Evolutionary conservation across 2,888 invertebrate species (phyloP).

Genomic region (Ectemnius lituratus): DNA sequence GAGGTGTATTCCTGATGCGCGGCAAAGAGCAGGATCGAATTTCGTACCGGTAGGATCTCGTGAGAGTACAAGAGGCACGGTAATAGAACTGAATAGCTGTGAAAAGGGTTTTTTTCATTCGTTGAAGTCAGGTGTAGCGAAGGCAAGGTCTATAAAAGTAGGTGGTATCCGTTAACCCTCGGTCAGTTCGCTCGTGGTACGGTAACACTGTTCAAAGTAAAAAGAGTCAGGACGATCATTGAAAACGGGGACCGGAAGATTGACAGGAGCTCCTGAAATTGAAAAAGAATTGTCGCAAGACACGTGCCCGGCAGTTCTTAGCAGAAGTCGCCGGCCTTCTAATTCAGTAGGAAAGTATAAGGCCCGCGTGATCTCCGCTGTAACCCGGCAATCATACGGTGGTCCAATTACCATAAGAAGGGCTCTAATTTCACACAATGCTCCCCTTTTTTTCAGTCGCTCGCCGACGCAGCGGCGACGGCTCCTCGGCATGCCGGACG

Average conservation of each 20-base stretch:
- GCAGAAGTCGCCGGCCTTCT: constrained; percentile 56
- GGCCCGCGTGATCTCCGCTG: constrained; percentile 49
- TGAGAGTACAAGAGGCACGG: too few species aligned
- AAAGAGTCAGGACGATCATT: background rate
- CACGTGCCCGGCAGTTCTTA: constrained; percentile 49
- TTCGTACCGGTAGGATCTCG: background rate
- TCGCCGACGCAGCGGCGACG: constrained; percentile 32
- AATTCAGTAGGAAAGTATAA: constrained; percentile 64
- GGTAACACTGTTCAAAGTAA: too few species aligned
- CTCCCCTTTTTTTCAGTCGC: constrained; percentile 51
- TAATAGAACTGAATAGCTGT: too few species aligned
- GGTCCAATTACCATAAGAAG: constrained; percentile 76
- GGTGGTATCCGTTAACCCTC: too few species aligned
- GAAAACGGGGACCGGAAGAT: background rate
- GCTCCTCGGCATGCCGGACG: constrained; percentile 43
- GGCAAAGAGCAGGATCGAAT: background rate
- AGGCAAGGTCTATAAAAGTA: too few species aligned
- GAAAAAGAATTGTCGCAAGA: constrained; percentile 30
- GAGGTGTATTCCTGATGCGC: background rate
- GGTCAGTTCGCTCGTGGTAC: too few species aligned
- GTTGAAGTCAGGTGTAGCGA: too few species aligned
- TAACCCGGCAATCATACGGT: constrained; percentile 73
- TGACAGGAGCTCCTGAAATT: background rate
- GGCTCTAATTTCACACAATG: constrained; percentile 75
- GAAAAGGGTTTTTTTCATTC: too few species aligned